Percentiles rank a stretch among this genome's conserved stretches.
Conservation (phyloP, 2,113 vertebrate species). For the Triplophysa tibetana region DNA sequence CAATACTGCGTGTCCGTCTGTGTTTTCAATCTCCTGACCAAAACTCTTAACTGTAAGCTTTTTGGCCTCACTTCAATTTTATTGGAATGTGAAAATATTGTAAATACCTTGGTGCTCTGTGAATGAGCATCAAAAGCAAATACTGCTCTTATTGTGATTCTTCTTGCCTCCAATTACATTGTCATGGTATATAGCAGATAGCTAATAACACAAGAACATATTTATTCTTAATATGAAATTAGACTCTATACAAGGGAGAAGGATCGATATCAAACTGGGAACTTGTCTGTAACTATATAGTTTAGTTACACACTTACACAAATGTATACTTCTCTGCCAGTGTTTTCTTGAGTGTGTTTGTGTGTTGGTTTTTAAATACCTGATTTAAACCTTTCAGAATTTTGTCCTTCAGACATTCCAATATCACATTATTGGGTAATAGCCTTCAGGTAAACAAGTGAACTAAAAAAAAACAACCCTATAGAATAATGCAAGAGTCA, state of each 20-base stretch:
- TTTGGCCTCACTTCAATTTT: not conserved
- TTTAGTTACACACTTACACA: no score
- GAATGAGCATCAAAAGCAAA: constrained; percentile 14
- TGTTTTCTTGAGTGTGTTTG: no score
- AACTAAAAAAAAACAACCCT: no score
- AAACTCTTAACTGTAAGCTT: constrained; percentile 36
- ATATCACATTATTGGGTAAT: no score
- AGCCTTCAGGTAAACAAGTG: no score
- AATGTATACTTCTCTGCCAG: no score
- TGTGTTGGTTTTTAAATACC: no score
- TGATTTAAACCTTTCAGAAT: no score
- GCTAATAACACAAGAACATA: not conserved
- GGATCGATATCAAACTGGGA: no score
- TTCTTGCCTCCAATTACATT: not conserved
- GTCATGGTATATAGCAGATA: not conserved
- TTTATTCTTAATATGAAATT: not conserved
- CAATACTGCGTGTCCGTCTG: constrained; percentile 42
- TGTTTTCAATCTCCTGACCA: constrained; percentile 13
- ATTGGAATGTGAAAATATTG: constrained; percentile 23
- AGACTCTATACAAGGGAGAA: not conserved
- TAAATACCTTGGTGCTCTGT: not conserved
- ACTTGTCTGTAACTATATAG: no score
- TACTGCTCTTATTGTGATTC: constrained; percentile 3
- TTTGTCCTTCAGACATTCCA: no score
- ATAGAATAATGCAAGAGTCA: no score